Base-by-base conservation (phyloP, 2,113 vertebrate genomes). In the Calypte anna region DNA sequence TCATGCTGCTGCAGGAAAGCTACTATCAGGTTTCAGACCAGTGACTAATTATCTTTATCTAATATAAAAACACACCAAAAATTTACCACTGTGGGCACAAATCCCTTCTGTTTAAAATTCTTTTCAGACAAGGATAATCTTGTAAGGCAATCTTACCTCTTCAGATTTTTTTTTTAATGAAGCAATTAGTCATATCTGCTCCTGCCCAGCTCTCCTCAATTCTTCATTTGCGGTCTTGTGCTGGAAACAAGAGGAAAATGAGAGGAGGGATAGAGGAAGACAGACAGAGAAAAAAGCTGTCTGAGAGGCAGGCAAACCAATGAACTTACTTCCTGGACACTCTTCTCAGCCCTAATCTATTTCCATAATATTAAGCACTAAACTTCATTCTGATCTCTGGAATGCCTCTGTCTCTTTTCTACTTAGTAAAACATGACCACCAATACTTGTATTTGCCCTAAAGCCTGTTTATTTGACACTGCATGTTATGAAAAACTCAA, bases 61-160 rank as follows among this genome's bases (percentile, higher is more conserved):
- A 68, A 25, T 21, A 55, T 43, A 85, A 82, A 84, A 75, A 77
- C 40, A 88, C 89, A 30, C 7, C 2, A 21, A 80, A 92, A 27
- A 83, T 86, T 84, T 82, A 73, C 62, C n/a, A 84, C 46, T 87
- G 14, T 43, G 22, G 63, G 30, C 20, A 91, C 74, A 96, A 82
- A 54, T 54, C 4, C 4, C 46, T 87, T 88, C 82, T 92, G 78
- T 93, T 89, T 89, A 46, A 87, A 92, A 82, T 87, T 73, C 25
- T 87, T 94, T 85, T 66, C 86, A 82, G 68, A 82, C 22, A 51
- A 94, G n/a, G 66, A 57, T 83, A 86, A 68, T 89, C 61, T 88
- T 81, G 28, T 66, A 86, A 89, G 17, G 31, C 68, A 91, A 82
- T 85, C 57, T 91, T 79, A 64, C 38, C 28, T 67, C 44, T 88